phyloP scores from a whole-genome alignment of 1,140 invertebrate genomes.

The Mizuhopecten yessoensis region DNA sequence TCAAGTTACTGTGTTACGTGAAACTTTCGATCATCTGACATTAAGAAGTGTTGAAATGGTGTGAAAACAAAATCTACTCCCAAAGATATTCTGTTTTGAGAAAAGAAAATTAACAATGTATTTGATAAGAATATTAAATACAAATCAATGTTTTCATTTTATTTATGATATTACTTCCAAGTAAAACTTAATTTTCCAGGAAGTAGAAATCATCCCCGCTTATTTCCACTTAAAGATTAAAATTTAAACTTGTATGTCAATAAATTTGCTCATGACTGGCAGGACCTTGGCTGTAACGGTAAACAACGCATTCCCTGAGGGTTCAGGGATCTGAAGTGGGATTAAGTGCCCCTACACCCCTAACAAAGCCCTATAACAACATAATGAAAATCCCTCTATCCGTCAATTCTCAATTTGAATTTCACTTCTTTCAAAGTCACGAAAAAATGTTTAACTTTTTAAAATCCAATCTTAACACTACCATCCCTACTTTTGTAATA shows the following conservation, averaged over 20 bases:
- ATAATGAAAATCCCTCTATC: constrained; percentile 21
- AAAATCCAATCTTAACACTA: not conserved
- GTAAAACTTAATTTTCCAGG: not conserved
- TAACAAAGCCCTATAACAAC: not conserved
- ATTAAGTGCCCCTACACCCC: not conserved
- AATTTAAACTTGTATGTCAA: constrained; percentile 18
- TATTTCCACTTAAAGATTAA: not conserved
- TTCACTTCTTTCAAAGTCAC: not conserved
- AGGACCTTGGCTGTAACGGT: not conserved
- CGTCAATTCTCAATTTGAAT: not conserved
- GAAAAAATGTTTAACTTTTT: not conserved
- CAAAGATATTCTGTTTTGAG: too few relatives aligned
- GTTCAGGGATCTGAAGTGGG: not conserved
- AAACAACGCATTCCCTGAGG: not conserved
- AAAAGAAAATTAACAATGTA: too few relatives aligned
- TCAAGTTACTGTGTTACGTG: too few relatives aligned
- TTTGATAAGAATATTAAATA: too few relatives aligned
- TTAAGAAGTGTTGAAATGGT: too few relatives aligned
- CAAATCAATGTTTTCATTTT: too few relatives aligned
- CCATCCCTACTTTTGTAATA: not conserved
- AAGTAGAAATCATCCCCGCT: not conserved
- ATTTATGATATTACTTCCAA: too few relatives aligned
- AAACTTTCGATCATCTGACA: too few relatives aligned
- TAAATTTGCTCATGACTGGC: not conserved
- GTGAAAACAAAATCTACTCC: too few relatives aligned